Base-by-base conservation (phyloP, 2,888 invertebrate genomes). In the Odontothrips loti region DNA sequence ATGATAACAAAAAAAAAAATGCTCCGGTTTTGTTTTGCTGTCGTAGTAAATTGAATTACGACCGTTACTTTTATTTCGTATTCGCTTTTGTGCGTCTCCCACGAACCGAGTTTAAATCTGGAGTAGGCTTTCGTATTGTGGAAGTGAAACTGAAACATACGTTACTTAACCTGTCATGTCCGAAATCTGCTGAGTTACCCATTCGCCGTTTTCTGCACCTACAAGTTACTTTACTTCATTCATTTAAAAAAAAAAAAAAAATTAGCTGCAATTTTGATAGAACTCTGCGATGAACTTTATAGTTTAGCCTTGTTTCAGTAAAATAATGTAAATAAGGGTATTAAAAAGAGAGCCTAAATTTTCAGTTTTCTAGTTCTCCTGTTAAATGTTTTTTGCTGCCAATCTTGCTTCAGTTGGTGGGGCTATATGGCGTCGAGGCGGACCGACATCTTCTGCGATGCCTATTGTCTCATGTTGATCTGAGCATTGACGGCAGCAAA, bases 381-480 rank as follows among this genome's bases (percentile, higher is more conserved):
- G 34, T n/a, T 48, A 78, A 23, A 34, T 43, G 6, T n/a, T 12
- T 82, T 79, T 10, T 75, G 12, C 75, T 80, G 80, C 82, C 78
- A 27, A 27, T 48, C 29, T 86, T 85, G 86, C 87, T 87, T 83
- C 89, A 97, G 97, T 91, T 97, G 89, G 94, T 96, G 87, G 92
- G 92, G 90, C 91, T 93, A 88, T 95, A 96, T 92, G 97, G 97
- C 89, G 92, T 96, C 90, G 97, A 97, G 93, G 97, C 97, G 90
- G 97, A 97, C 91, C 94, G 96, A 90, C 96, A 97, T 91, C 93
- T 96, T 89, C 93, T 97, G 91, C 96, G 95, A 91, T 95, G 95
- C 90, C 92, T 98, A 88, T 94, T 97, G 89, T 95, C 96, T 86
- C 92, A 93, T 86, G 93, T 96, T 87, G 94, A 96, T 88, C 94